These are phyloP conservation scores for Melanostoma scalare DNA, from an alignment of 2,888 invertebrate species.

Conservation along the genomic window DNA sequence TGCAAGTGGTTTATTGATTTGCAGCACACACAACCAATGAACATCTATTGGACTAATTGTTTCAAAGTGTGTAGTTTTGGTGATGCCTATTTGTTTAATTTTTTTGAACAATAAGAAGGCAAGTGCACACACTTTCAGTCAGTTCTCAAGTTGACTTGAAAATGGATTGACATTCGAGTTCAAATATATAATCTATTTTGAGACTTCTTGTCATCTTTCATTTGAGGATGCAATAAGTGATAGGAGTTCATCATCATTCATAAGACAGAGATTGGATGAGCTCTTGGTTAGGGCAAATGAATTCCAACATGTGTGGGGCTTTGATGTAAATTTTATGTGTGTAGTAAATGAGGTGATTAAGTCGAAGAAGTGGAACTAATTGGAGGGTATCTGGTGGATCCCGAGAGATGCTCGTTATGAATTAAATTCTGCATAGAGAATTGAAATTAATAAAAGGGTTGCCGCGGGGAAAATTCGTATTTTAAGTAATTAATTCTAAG, in stretches of 20 bases:
- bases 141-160: constrained; percentile 9
- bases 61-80: constrained; percentile 14
- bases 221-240: constrained; percentile 42
- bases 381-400: constrained; percentile 36
- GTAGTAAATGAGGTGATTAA: constrained; percentile 59
- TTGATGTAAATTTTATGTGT: constrained; percentile 49
- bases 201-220: constrained; percentile 35
- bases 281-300: background rate
- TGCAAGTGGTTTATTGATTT: constrained; percentile 42
- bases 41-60: constrained; percentile 27
- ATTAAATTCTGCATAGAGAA: too few species aligned
- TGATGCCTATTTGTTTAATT: constrained; percentile 10
- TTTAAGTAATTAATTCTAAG: too few species aligned
- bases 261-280: background rate
- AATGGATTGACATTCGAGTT: constrained; percentile 6
- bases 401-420: constrained; percentile 4
- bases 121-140: constrained; percentile 5
- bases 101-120: constrained; percentile 2
- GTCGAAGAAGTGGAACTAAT: constrained; percentile 34
- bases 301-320: constrained; percentile 20
- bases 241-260: constrained; percentile 1
- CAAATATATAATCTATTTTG: constrained; percentile 47
- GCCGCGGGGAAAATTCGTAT: too few species aligned
- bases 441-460: too few species aligned
- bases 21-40: background rate